phyloP scores from a whole-genome alignment of 2,888 invertebrate genomes.

The Zootermopsis nevadensis region DNA sequence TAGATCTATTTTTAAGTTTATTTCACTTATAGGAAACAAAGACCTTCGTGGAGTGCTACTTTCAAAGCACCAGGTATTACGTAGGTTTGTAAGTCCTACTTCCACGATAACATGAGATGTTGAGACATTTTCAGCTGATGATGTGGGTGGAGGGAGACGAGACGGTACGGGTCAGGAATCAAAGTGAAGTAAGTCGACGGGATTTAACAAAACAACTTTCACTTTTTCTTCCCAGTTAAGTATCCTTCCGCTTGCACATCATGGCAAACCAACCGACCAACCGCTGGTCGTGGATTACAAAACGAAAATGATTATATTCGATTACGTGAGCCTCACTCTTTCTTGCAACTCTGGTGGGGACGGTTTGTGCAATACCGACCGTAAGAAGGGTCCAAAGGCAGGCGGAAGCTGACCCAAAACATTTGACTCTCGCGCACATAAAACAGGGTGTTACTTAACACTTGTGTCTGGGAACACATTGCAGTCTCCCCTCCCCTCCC shows the following conservation, averaged over 20 bases:
- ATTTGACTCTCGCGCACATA: background rate
- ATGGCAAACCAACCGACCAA: background rate
- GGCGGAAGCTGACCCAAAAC: slow-evolving; percentile 30
- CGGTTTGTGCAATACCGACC: slow-evolving; percentile 14
- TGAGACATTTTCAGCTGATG: background rate
- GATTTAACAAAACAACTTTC: slow-evolving; percentile 34
- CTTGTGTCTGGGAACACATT: background rate
- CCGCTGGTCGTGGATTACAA: slow-evolving; percentile 35
- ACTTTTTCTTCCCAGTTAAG: slow-evolving; percentile 13
- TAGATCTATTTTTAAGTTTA: no score
- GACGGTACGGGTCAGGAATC: background rate
- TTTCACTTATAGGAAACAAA: no score
- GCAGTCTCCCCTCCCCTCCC: background rate
- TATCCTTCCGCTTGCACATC: slow-evolving; percentile 35
- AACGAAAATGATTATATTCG: slow-evolving; percentile 34
- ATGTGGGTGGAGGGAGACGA: background rate
- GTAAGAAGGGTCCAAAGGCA: background rate
- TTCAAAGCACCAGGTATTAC: background rate
- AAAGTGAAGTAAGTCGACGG: background rate
- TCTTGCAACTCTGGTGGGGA: no score
- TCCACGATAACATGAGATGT: no score
- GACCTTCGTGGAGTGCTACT: no score
- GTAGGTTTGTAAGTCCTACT: background rate
- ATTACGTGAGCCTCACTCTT: slow-evolving; percentile 25
- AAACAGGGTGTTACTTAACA: background rate